These are phyloP conservation scores for Xerus inauris DNA, from an alignment of 2,113 vertebrate species.

Conservation along the genomic window DNA sequence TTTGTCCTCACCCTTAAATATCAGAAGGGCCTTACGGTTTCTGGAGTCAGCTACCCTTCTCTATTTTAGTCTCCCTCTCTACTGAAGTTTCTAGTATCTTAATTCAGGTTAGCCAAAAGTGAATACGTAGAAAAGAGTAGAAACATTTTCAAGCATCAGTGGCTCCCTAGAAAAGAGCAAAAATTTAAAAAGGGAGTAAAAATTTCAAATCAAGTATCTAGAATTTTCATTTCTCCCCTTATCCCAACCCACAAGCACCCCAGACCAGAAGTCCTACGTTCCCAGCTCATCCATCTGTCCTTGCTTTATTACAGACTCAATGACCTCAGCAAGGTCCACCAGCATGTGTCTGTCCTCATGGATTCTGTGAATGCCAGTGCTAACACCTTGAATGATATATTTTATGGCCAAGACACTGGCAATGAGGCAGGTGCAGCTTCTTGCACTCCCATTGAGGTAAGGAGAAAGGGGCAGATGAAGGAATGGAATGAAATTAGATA, in stretches of 20 bases:
- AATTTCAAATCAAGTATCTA: neutral
- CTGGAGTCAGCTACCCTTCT: neutral
- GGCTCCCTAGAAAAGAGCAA: neutral
- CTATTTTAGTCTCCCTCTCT: neutral
- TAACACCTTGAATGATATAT: constrained; percentile 59
- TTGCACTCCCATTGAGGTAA: constrained; percentile 74
- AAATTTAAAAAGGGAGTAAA: constrained; percentile 7
- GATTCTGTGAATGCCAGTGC: constrained; percentile 73
- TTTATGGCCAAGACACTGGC: constrained; percentile 63
- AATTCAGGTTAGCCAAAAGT: constrained; percentile 32
- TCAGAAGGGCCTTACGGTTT: neutral
- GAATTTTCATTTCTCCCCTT: constrained; percentile 42
- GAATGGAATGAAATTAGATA: constrained; percentile 27
- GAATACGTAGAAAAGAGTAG: constrained; percentile 27
- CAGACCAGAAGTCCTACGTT: neutral
- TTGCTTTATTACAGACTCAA: constrained; percentile 74
- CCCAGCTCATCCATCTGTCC: neutral
- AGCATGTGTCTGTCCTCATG: constrained; percentile 78
- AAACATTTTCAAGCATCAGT: neutral
- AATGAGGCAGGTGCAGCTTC: constrained; percentile 57
- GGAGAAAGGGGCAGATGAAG: neutral
- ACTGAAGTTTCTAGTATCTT: neutral
- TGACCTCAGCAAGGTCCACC: constrained; percentile 76
- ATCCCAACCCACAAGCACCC: neutral
- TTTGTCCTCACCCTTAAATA: constrained; percentile 47